Conservation (phyloP, 2,888 invertebrate genomes). For the Neoitamus cyanurus region DNA sequence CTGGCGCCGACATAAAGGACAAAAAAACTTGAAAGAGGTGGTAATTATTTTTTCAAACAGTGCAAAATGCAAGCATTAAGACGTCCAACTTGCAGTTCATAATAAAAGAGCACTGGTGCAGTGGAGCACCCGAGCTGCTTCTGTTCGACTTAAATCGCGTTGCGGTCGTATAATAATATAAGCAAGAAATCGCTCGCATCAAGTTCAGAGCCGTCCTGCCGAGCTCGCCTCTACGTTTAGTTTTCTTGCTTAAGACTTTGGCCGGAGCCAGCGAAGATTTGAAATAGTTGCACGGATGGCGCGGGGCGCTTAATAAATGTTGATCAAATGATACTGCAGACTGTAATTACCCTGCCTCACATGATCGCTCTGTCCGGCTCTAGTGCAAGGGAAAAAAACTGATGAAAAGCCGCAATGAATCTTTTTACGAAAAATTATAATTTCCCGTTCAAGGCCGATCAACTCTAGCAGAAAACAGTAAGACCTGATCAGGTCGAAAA, state of each 20-base stretch:
- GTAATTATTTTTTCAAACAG: neutral
- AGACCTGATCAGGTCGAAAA: slow-evolving; percentile 2
- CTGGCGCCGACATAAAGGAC: neutral
- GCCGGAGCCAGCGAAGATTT: neutral
- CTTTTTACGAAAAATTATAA: neutral
- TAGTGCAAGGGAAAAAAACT: neutral
- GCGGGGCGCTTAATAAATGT: neutral
- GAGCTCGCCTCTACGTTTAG: neutral
- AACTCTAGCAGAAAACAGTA: neutral
- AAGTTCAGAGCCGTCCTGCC: neutral
- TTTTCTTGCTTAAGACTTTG: neutral
- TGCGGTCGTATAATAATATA: neutral
- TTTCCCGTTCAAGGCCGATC: slow-evolving; percentile 8
- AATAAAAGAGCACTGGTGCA: neutral
- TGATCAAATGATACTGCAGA: slow-evolving; percentile 4
- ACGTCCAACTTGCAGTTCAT: neutral
- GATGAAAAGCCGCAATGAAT: neutral
- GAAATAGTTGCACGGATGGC: neutral
- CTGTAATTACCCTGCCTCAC: neutral
- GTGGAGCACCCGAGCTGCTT: neutral
- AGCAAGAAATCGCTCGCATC: neutral
- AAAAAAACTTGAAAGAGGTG: neutral
- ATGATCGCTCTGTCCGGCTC: neutral
- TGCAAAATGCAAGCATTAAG: neutral
- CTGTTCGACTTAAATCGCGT: neutral